These are phyloP conservation scores for Rhodinocichla rosea DNA, from an alignment of 2,113 vertebrate genomes.

Conservation along the genomic window DNA sequence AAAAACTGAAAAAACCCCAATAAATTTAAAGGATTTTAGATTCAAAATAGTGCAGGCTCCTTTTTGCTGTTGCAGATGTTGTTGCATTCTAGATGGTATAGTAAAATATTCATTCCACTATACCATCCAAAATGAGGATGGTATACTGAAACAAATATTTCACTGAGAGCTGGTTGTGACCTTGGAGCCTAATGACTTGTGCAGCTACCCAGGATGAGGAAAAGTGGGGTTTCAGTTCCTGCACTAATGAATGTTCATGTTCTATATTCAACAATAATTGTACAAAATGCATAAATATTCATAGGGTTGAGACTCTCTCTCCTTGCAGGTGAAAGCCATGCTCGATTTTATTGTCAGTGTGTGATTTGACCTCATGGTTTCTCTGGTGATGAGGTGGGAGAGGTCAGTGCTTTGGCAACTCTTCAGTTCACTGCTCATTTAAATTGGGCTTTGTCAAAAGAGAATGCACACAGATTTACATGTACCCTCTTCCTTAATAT, in stretches of 20 bases:
- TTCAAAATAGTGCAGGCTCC: neutral
- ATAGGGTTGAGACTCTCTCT: neutral
- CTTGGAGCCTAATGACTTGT: neutral
- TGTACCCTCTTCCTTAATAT: neutral
- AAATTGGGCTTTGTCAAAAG: neutral
- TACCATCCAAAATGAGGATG: neutral
- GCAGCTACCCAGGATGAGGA: neutral
- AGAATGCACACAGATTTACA: neutral
- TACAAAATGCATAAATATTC: neutral
- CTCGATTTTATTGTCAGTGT: neutral
- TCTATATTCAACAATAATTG: neutral
- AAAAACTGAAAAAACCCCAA: rapidly evolving
- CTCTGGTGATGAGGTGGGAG: neutral
- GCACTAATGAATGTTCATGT: neutral
- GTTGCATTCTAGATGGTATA: neutral
- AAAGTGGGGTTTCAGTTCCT: neutral
- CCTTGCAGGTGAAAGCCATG: neutral
- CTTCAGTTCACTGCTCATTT: neutral
- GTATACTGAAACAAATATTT: neutral
- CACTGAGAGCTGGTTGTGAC: neutral
- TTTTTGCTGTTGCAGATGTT: neutral
- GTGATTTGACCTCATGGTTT: neutral
- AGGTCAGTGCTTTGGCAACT: neutral
- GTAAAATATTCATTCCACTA: neutral
- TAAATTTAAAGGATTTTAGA: neutral